Conservation (phyloP, 2,888 invertebrate genomes). For the Scaptomyza caliginosa region DNA sequence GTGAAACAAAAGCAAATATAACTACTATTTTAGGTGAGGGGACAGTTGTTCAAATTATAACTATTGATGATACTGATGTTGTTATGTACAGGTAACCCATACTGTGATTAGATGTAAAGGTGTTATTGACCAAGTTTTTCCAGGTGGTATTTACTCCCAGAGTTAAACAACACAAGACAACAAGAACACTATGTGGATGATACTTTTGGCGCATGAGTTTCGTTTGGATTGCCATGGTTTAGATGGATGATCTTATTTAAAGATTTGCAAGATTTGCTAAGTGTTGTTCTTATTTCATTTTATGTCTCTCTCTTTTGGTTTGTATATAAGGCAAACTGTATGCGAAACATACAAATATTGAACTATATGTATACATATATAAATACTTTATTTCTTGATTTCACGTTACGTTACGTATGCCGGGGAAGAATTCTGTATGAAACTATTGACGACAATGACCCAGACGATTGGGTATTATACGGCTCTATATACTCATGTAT, state of each 20-base stretch:
- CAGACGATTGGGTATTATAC: slow-evolving; percentile 23
- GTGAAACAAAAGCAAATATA: too few relatives aligned
- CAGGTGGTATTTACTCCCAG: too few relatives aligned
- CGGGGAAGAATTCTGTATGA: slow-evolving; percentile 66
- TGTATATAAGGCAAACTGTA: slow-evolving; percentile 78
- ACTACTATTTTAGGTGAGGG: too few relatives aligned
- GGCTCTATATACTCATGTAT: slow-evolving; percentile 2
- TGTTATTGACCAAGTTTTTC: too few relatives aligned
- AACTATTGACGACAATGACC: slow-evolving; percentile 38
- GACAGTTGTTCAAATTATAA: too few relatives aligned
- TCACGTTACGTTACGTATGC: slow-evolving; percentile 47
- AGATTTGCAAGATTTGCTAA: slow-evolving; percentile 29
- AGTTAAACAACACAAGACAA: too few relatives aligned
- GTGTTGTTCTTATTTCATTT: slow-evolving; percentile 18
- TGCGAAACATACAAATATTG: slow-evolving; percentile 72
- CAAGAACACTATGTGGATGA: slow-evolving; percentile 54
- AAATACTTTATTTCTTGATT: slow-evolving; percentile 57
- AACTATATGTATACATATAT: slow-evolving; percentile 71
- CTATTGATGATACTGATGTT: too few relatives aligned
- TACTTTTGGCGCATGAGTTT: slow-evolving; percentile 74
- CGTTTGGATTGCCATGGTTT: slow-evolving; percentile 64
- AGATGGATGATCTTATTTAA: slow-evolving; percentile 56
- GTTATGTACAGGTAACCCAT: too few relatives aligned
- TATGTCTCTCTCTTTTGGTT: slow-evolving; percentile 50
- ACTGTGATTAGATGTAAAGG: too few relatives aligned